Conservation (phyloP, 2,888 invertebrate species). For the Elgonia sp. region DNA sequence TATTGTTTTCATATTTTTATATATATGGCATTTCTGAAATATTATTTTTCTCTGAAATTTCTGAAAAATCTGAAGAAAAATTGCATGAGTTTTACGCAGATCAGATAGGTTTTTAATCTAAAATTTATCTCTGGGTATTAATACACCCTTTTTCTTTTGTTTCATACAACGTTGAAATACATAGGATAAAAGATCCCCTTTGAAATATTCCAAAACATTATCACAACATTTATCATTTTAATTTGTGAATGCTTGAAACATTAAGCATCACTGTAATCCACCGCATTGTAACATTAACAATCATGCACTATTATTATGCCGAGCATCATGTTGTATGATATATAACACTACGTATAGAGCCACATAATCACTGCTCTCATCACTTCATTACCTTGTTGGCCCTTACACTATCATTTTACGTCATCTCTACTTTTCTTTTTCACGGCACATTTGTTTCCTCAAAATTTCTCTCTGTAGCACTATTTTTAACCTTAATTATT, state of each 20-base stretch:
- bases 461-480: background rate
- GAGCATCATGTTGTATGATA: background rate
- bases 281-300: constrained; percentile 12
- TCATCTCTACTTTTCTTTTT: background rate
- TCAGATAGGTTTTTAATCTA: too few species aligned
- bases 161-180: too few species aligned
- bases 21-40: too few species aligned
- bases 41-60: too few species aligned
- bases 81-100: too few species aligned
- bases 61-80: too few species aligned
- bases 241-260: background rate
- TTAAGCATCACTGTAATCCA: constrained; percentile 11
- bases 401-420: background rate
- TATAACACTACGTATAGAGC: background rate
- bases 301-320: constrained; percentile 6
- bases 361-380: constrained; percentile 3
- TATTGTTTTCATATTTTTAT: too few species aligned
- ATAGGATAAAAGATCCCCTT: too few species aligned
- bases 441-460: background rate
- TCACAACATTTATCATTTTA: too few species aligned
- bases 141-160: too few species aligned
- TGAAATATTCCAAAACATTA: too few species aligned
- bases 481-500: constrained; percentile 27
- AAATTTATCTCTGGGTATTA: too few species aligned
- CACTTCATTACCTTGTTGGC: background rate